Evolutionary conservation across 2,888 invertebrate genomes (phyloP), one percentile per base, ranked within the genome.

Genomic region (Hoplodrina blanda): DNA sequence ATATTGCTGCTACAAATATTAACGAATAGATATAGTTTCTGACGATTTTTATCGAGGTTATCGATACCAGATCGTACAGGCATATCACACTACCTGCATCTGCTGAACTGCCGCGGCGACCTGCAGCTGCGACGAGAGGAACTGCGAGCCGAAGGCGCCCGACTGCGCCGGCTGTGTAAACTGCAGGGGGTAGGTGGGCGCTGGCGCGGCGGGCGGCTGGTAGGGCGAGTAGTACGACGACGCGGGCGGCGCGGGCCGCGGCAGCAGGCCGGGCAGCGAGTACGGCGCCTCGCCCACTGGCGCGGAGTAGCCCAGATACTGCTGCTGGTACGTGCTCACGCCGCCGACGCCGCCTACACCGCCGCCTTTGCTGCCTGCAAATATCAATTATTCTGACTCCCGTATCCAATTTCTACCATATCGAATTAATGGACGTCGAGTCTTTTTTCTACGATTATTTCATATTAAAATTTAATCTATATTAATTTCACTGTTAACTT

Each of bases 111-210:
- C 95, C 50, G 95, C 95, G 17, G 95, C 95, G 25, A 95, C 95
- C 75, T 95, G 95, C 70, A 95, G 90, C 81, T 95, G 95, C 74
- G 94, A 93, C 0, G 95, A 94, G 25, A 95, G 90, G 87, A 94
- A 95, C 88, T 95, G 95, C 67, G 95, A 95, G 78, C 92, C 90
- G 85, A 95, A 95, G 13, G 96, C 95, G 75, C 92, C 94, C 15
- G 96, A 96, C 85, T 96, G 93, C 74, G 96, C 96, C 1, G 96
- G 97, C 85, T 97, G 97, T 69, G 97, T 96, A 91, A 96, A 97
- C 90, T 97, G 97, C 82, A 96, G 93, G 76, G 96, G 97, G 85
- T 97, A 97, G 10, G 96, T 96, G 73, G 97, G 96, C 70, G 97
- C 97, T 30, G 97, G 97, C 65, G 97, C 97, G 30, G 91, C 80